Percentiles rank a stretch among this genome's conserved stretches.
These are phyloP conservation scores for Callinectes sapidus DNA, from an alignment of 2,888 invertebrate species.

Conservation along the genomic window DNA sequence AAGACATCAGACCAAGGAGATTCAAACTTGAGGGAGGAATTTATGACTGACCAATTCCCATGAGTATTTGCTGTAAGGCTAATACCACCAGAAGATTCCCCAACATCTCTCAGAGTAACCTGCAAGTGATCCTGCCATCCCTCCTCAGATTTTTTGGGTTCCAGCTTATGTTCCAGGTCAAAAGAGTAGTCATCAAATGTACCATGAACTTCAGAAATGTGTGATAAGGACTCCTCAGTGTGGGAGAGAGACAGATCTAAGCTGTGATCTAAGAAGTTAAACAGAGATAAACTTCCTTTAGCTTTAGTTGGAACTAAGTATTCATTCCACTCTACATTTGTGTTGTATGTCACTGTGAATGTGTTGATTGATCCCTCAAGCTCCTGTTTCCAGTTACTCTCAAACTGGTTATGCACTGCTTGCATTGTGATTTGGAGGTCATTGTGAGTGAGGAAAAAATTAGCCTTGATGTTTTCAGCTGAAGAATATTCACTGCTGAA, in stretches of 20 bases:
- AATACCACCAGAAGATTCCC: slow-evolving; percentile 5
- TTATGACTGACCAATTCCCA: not conserved
- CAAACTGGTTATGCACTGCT: slow-evolving; percentile 34
- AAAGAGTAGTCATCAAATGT: slow-evolving; percentile 45
- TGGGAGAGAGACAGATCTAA: slow-evolving; percentile 43
- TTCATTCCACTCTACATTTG: slow-evolving; percentile 39
- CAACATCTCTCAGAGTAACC: slow-evolving; percentile 31
- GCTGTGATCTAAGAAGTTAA: slow-evolving; percentile 55
- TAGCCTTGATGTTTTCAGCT: slow-evolving; percentile 44
- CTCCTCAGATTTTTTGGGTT: not conserved
- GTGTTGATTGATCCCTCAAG: slow-evolving; percentile 55
- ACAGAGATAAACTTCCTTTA: slow-evolving; percentile 40
- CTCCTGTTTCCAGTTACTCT: slow-evolving; percentile 37
- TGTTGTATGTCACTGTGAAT: slow-evolving; percentile 43
- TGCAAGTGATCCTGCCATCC: slow-evolving; percentile 37
- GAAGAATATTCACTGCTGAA: slow-evolving; percentile 36
- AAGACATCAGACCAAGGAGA: slow-evolving; percentile 52
- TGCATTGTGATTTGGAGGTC: slow-evolving; percentile 31
- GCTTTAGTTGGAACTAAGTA: slow-evolving; percentile 9
- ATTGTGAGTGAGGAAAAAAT: slow-evolving; percentile 44
- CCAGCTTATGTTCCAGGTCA: slow-evolving; percentile 36
- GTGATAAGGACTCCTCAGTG: not conserved
- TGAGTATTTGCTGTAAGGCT: slow-evolving; percentile 19
- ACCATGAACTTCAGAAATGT: slow-evolving; percentile 28
- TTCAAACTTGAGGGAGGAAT: slow-evolving; percentile 40